A percentile compares a stretch with the other conserved stretches of the same genome.
phyloP scores from a whole-genome alignment of 2,797 vertebrate genomes.

The Linurgus olivaceus region DNA sequence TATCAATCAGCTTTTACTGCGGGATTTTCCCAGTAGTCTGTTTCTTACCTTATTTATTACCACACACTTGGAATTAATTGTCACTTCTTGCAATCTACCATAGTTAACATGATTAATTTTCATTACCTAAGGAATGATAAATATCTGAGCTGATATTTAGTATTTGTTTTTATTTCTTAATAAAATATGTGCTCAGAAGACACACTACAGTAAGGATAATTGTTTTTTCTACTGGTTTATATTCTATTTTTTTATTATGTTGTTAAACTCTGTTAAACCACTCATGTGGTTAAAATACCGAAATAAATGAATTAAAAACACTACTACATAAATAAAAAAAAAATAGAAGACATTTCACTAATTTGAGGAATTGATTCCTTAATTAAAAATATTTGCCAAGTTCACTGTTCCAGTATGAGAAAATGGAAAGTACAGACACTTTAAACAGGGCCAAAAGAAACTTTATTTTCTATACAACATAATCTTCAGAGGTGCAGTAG shows the following conservation, averaged over 20 bases:
- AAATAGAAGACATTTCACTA: background rate
- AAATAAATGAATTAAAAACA: background rate
- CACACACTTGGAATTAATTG: background rate
- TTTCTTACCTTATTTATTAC: background rate
- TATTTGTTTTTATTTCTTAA: conserved; percentile 28
- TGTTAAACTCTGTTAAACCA: background rate
- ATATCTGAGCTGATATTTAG: background rate
- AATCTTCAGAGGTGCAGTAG: background rate
- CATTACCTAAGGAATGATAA: background rate
- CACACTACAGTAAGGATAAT: background rate
- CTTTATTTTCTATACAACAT: background rate
- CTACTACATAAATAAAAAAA: background rate
- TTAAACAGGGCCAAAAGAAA: background rate
- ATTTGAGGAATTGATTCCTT: background rate
- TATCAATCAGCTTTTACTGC: background rate
- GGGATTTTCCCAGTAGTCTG: background rate
- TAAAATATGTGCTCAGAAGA: conserved; percentile 4
- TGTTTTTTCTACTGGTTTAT: conserved; percentile 24
- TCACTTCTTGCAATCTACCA: background rate
- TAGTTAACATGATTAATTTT: background rate
- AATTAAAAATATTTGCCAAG: background rate
- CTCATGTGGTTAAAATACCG: background rate
- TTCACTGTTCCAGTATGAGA: background rate
- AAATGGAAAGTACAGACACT: background rate
- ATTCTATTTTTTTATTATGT: background rate